Evolutionary conservation across 2,888 invertebrate species (phyloP).

Genomic region (Alviniconcha strummeri): DNA sequence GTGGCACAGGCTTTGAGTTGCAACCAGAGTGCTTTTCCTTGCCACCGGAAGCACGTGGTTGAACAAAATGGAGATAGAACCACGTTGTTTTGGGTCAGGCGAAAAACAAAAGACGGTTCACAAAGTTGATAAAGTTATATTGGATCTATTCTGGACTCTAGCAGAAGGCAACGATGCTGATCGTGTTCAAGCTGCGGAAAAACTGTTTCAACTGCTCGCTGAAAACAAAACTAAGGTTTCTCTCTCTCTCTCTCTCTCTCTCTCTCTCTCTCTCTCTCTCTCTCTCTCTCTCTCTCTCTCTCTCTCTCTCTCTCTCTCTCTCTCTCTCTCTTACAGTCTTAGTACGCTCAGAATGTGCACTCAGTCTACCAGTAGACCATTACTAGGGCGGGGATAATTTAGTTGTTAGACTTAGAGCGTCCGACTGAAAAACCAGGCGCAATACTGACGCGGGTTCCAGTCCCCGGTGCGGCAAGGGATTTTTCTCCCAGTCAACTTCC

Average conservation of each 20-base stretch:
- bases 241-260: constrained; percentile 21
- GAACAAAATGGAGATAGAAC: not conserved
- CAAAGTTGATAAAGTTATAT: constrained; percentile 42
- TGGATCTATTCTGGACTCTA: constrained; percentile 52
- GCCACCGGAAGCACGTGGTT: not conserved
- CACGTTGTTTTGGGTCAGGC: not conserved
- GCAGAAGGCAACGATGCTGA: constrained; percentile 52
- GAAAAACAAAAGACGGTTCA: constrained; percentile 57
- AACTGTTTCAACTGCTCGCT: constrained; percentile 39
- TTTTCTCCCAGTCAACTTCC: too few species aligned
- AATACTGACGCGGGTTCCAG: not conserved
- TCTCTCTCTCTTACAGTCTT: not conserved
- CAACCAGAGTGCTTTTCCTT: constrained; percentile 42
- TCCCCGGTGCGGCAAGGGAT: not conserved
- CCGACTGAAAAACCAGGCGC: too few species aligned
- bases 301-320: not conserved
- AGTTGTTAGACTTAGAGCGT: too few species aligned
- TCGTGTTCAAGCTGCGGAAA: constrained; percentile 44
- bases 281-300: constrained; percentile 18
- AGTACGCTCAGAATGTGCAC: not conserved
- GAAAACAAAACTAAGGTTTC: constrained; percentile 20
- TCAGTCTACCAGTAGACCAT: not conserved
- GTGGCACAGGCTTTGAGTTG: too few species aligned
- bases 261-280: constrained; percentile 16
- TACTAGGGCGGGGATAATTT: too few species aligned